These are phyloP conservation scores for Microcebus ravelobensis DNA, from an alignment of 2,113 vertebrate genomes.

Conservation along the genomic window DNA sequence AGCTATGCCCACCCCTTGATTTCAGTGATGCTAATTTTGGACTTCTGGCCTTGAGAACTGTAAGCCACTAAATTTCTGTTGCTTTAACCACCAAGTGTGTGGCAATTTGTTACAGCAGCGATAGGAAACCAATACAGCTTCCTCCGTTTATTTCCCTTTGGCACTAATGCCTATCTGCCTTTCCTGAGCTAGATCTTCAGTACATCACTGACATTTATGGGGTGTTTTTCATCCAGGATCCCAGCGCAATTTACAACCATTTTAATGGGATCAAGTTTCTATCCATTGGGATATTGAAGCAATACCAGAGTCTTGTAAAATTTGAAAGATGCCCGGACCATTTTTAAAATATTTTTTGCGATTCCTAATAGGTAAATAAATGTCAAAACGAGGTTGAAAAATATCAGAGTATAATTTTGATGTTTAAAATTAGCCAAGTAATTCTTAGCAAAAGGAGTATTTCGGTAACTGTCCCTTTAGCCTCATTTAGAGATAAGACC, in stretches of 20 bases:
- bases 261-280: conserved; percentile 7
- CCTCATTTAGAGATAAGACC: neutral
- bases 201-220: neutral
- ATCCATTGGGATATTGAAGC: neutral
- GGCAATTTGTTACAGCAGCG: neutral
- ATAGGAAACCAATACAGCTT: neutral
- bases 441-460: neutral
- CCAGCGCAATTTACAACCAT: conserved; percentile 3
- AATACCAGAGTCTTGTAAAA: neutral
- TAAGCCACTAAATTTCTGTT: neutral
- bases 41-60: neutral
- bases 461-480: neutral
- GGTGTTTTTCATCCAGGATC: neutral
- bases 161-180: neutral
- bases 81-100: neutral
- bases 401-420: neutral
- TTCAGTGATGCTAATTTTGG: neutral
- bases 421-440: neutral
- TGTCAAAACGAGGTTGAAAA: neutral
- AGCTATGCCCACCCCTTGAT: neutral
- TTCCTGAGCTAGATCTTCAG: neutral
- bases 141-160: conserved; percentile 11
- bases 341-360: neutral
- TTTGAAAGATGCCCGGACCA: neutral
- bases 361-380: conserved; percentile 22